Evolutionary conservation across 2,797 vertebrate genomes (phyloP).

Genomic region (Eidolon dupreanum): DNA sequence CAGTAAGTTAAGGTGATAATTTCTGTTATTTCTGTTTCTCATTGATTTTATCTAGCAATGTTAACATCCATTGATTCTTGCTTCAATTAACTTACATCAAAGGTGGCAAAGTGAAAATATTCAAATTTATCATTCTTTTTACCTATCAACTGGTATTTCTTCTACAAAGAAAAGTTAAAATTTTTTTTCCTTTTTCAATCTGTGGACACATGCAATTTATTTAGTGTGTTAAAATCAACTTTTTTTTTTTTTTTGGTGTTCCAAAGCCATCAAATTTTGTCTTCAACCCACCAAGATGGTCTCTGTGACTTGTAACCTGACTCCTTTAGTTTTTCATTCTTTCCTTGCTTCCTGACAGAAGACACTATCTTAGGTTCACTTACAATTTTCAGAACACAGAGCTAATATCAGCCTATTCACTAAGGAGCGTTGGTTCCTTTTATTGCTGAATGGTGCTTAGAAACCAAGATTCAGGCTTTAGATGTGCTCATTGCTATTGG

Average conservation of each 20-base stretch:
- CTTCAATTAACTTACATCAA: neutral
- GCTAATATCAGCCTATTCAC: neutral
- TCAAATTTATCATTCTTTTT: neutral
- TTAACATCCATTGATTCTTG: neutral
- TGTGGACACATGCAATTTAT: neutral
- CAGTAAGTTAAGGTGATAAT: neutral
- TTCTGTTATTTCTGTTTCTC: neutral
- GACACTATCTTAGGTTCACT: neutral
- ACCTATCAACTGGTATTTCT: neutral
- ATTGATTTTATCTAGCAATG: neutral
- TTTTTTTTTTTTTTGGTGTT: neutral
- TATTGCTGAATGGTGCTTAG: neutral
- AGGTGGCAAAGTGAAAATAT: neutral
- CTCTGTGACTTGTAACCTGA: neutral
- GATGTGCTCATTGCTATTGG: neutral
- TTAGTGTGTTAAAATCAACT: neutral
- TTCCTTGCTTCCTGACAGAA: neutral
- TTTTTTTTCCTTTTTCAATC: neutral
- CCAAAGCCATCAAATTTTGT: neutral
- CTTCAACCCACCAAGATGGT: neutral
- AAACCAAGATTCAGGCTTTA: neutral
- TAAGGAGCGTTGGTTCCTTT: neutral
- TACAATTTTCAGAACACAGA: neutral
- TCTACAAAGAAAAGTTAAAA: neutral
- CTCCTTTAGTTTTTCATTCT: neutral